Evolutionary conservation across 1,140 invertebrate species (phyloP), one percentile per base, ranked within the genome.

Genomic region (Stegodyphus dumicola): DNA sequence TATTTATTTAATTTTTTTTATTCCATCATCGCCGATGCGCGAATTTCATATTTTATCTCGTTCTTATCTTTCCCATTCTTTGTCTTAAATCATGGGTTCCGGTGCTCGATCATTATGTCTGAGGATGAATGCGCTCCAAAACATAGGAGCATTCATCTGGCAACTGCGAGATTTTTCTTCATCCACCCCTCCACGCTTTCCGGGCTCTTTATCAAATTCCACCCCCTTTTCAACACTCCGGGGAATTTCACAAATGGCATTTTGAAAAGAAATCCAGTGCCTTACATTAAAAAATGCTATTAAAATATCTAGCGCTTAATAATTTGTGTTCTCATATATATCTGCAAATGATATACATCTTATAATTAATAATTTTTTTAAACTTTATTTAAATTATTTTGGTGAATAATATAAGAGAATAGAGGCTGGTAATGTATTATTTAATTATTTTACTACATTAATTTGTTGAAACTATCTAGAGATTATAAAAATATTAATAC

Each of bases 61-160:
- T 76, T 77, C 81, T 76, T 83, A 83, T 83, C 80, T 83, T 67
- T 75, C 64, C 71, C 71, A 83, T 76, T 85, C 81, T 85, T 85
- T 77, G 48, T 64, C 53, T 69, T 85, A 76, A 85, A 85, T 85
- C 81, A 85, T 70, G 64, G 65, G 74, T 85, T 85, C 81, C 81
- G 81, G 81, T 85, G 54, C 52, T 77, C 65, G 17, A 66, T 77
- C 73, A 76, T 76, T 17, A 56, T 53, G 64, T 17, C 65, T 66
- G 17, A 49, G 76, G 74, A 85, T 70, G 53, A 70, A 76, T 33
- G 74, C 18, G 51, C 65, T 15, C 51, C 49, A 85, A 76, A 85
- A 76, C 81, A 77, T 77, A 13, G 51, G 66, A 74, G 56, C 56
- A 83, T 85, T 51, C 74, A 85, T 85, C 81, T 66, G 64, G 65